Evolutionary conservation across 2,888 invertebrate genomes (phyloP).

Genomic region (Netelia melanura): DNA sequence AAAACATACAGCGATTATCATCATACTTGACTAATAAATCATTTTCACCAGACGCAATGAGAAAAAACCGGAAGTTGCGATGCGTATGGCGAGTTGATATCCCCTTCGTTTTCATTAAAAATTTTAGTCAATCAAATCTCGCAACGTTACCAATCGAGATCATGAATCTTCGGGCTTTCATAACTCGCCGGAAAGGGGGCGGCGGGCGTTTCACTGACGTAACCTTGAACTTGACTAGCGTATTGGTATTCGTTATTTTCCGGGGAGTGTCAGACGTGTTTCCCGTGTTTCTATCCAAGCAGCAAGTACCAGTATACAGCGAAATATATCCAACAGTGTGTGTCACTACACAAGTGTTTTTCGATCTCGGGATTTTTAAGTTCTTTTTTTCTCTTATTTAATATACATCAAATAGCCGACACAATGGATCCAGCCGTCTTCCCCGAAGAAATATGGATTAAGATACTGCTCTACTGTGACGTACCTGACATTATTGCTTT

Average conservation of each 20-base stretch:
- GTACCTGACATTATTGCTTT: conserved; percentile 84
- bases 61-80: neutral
- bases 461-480: conserved; percentile 83
- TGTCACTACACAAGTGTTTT: conserved; percentile 34
- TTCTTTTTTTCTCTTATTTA: conserved; percentile 42
- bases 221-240: conserved; percentile 84
- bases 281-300: conserved; percentile 18
- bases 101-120: neutral
- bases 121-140: neutral
- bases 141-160: conserved; percentile 37
- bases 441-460: conserved; percentile 84
- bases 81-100: neutral
- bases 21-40: neutral
- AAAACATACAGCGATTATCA: neutral
- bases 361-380: conserved; percentile 25
- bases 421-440: conserved; percentile 84
- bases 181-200: conserved; percentile 14
- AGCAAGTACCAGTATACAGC: conserved; percentile 7
- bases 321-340: neutral
- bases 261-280: conserved; percentile 82
- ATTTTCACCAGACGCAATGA: neutral
- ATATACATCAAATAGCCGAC: conserved; percentile 35
- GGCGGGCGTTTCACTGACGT: conserved; percentile 66
- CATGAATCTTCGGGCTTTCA: conserved; percentile 27
- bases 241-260: conserved; percentile 77